These are phyloP conservation scores for Cyprinella venusta DNA, from an alignment of 2,797 vertebrate species.

Conservation along the genomic window DNA sequence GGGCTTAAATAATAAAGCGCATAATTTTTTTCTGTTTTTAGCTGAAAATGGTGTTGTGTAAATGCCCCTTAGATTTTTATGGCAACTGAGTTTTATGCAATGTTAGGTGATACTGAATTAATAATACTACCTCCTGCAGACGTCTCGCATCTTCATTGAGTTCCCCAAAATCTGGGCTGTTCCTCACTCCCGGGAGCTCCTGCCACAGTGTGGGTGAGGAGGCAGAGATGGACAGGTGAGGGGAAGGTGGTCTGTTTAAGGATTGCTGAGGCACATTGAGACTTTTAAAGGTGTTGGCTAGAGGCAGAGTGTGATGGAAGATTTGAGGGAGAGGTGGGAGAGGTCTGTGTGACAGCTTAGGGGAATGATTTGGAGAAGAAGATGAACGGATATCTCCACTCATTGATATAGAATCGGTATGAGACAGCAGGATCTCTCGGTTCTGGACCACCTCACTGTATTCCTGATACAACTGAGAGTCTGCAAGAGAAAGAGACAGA, in stretches of 20 bases:
- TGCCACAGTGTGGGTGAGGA: constrained; percentile 87
- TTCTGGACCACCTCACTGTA: constrained; percentile 88
- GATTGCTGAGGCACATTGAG: constrained; percentile 65
- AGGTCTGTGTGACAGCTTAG: constrained; percentile 68
- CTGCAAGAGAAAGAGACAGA: constrained; percentile 65
- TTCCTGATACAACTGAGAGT: constrained; percentile 85
- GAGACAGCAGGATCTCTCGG: constrained; percentile 91
- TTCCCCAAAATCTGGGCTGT: constrained; percentile 78
- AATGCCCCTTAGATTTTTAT: not conserved
- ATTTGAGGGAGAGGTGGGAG: constrained; percentile 72
- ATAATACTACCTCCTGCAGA: constrained; percentile 88
- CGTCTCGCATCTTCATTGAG: constrained; percentile 87
- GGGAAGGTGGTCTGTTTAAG: constrained; percentile 70
- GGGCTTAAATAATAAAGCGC: not conserved
- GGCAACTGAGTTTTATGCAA: not conserved
- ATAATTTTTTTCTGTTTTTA: not conserved
- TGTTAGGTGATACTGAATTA: not conserved
- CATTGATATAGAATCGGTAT: constrained; percentile 72
- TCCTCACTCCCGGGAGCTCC: constrained; percentile 87
- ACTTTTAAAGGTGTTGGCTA: constrained; percentile 54
- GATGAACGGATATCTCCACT: constrained; percentile 67
- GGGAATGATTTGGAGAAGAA: constrained; percentile 66
- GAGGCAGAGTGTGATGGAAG: constrained; percentile 59
- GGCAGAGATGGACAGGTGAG: constrained; percentile 83
- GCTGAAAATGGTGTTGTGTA: not conserved